Base-by-base conservation (phyloP, 30 jellyfish, hydroid and myxozoan genomes). In the Aurelia aurita region DNA sequence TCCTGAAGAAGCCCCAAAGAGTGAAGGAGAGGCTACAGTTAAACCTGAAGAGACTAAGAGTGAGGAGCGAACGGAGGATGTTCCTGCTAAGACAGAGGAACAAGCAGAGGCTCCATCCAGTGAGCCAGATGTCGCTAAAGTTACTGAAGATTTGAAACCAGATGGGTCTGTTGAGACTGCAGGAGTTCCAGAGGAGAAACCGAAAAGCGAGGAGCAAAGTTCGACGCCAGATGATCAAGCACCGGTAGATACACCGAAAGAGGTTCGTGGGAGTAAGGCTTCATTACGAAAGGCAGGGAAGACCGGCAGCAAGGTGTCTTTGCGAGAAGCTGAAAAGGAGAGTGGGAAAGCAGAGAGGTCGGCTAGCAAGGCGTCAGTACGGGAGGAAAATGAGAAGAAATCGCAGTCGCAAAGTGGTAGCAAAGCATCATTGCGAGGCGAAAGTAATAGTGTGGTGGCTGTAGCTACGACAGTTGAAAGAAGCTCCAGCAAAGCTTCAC, bases 31-130 rank as follows among this genome's bases (percentile, higher is more conserved):
- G 15, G 16, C 51, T 39, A 39, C 51, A 9, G 51, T 8, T 39
- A 39, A 39, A 15, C 51, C 51, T 39, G 51, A 39, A 39, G 51
- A 39, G 16, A 9, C 51, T 4, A 39, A 39, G 51, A 6, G 15
- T 8, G 51, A 39, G 2, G 51, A 39, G 13, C 15, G 51, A 39
- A 39, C 51, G 9, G 51, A 8, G 51, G 12, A 8, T 39, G 51
- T 39, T 14, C 51, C 58, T 13, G 79, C 28, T 5, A 65, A 78
- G 43, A 49, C 8, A 31, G 89, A 78, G 10, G 43, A 31, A 75
- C 58, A 75, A 55, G 29, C 62, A 23, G 73, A 19, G 44, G 44
- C 51, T 39, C 13, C 13, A 39, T 39, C 51, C 2, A 7, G 15
- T 39, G 51, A 39, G 51, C 51, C 51, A 7, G 51, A 39, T 0